Conservation (phyloP, 2,797 vertebrate genomes). For the Sebastes diaconus region DNA sequence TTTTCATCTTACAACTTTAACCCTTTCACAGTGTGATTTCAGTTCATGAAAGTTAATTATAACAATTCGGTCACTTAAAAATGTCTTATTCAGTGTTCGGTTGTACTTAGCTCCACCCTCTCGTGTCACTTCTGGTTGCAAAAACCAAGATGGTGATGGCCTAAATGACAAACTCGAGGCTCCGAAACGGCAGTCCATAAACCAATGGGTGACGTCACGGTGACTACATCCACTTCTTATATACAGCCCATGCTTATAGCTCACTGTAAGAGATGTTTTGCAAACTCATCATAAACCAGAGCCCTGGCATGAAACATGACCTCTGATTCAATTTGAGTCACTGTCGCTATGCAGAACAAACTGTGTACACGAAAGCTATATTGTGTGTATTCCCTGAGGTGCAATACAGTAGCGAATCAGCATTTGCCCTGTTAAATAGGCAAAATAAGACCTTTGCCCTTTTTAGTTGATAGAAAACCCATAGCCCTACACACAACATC, state of each 20-base stretch:
- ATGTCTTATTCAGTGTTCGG: too few species aligned
- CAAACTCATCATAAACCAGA: neutral
- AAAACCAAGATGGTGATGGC: too few species aligned
- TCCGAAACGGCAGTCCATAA: too few species aligned
- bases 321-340: conserved; percentile 40
- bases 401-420: conserved; percentile 35
- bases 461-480: conserved; percentile 26
- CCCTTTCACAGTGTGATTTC: too few species aligned
- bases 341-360: conserved; percentile 30
- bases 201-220: too few species aligned
- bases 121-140: too few species aligned
- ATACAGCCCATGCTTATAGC: neutral
- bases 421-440: conserved; percentile 38
- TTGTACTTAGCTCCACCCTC: too few species aligned
- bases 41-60: too few species aligned
- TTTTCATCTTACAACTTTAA: too few species aligned
- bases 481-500: conserved; percentile 17
- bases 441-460: conserved; percentile 39
- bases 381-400: conserved; percentile 7
- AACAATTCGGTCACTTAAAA: too few species aligned
- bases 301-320: neutral
- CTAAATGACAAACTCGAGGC: too few species aligned
- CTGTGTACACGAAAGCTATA: neutral
- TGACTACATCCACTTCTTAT: too few species aligned
- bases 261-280: conserved; percentile 1